Conservation (phyloP, 2,113 vertebrate species). For the Nibea coibor region DNA sequence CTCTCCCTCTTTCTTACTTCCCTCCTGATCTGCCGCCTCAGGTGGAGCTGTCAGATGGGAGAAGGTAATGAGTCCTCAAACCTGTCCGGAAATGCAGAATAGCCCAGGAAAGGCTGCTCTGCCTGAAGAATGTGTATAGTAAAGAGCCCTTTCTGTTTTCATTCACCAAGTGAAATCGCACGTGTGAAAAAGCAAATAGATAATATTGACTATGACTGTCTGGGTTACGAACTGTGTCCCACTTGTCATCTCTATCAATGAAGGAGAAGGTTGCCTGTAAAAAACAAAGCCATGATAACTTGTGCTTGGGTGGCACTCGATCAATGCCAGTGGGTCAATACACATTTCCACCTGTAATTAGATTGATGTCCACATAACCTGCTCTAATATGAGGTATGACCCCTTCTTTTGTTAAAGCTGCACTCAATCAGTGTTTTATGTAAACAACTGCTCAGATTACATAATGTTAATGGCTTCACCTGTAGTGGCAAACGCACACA, state of each 20-base stretch:
- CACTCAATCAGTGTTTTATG: neutral
- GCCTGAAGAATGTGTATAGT: neutral
- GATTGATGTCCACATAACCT: neutral
- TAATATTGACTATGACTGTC: slow-evolving; percentile 15
- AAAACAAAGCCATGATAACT: slow-evolving; percentile 3
- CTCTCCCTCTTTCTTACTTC: slow-evolving; percentile 11
- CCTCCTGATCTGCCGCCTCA: slow-evolving; percentile 36
- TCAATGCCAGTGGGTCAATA: neutral
- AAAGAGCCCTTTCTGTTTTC: slow-evolving; percentile 26
- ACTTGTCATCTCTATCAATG: slow-evolving; percentile 12
- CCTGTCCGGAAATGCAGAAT: slow-evolving; percentile 33
- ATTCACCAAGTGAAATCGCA: slow-evolving; percentile 19
- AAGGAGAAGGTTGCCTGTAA: neutral
- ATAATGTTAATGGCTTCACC: neutral
- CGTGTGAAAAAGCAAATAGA: slow-evolving; percentile 1
- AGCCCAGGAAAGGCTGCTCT: slow-evolving; percentile 2
- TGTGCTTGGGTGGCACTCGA: neutral
- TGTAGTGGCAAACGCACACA: too few relatives aligned
- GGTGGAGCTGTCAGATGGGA: slow-evolving; percentile 50
- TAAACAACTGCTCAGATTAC: neutral
- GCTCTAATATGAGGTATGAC: neutral
- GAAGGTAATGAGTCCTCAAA: slow-evolving; percentile 56
- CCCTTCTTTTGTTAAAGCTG: neutral
- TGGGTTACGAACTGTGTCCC: slow-evolving; percentile 4
- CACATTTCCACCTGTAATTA: neutral